Evolutionary conservation across 92 coral and sea anemone species (phyloP).

Genomic region (Palythoa grandiflora): DNA sequence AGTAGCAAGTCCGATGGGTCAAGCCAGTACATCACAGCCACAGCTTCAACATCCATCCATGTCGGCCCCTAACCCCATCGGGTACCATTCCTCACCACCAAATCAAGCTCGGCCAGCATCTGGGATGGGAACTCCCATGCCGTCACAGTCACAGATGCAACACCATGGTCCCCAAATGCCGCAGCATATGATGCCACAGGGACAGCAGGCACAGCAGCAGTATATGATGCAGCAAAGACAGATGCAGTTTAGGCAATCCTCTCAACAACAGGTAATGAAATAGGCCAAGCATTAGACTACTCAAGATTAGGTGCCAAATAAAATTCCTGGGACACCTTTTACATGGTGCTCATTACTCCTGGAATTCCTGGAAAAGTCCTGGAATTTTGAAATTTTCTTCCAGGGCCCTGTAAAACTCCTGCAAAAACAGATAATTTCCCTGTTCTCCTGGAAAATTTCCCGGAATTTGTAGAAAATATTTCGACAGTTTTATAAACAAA

Average conservation of each 20-base stretch:
- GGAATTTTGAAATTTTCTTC: too few species aligned
- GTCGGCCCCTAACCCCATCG: constrained; percentile 71
- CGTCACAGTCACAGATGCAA: constrained; percentile 76
- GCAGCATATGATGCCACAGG: constrained; percentile 89
- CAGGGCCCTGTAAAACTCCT: too few species aligned
- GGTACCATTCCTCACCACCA: constrained; percentile 70
- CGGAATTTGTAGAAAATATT: too few species aligned
- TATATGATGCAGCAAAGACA: constrained; percentile 91
- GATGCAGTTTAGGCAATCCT: constrained; percentile 82
- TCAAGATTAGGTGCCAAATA: too few species aligned
- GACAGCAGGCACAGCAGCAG: constrained; percentile 88
- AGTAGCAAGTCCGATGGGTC: constrained; percentile 66
- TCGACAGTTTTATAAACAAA: too few species aligned
- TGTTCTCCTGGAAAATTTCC: too few species aligned
- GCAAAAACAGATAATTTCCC: too few species aligned
- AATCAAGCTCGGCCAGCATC: constrained; percentile 68
- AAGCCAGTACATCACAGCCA: constrained; percentile 77
- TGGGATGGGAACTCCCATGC: constrained; percentile 72
- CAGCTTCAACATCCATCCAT: constrained; percentile 87
- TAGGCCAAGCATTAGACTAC: too few species aligned
- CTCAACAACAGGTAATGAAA: constrained; percentile 82
- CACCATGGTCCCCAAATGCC: constrained; percentile 77
- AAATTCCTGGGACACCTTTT: too few species aligned
- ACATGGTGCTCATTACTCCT: too few species aligned
- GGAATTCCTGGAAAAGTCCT: too few species aligned